Evolutionary conservation across 2,888 invertebrate species (phyloP), one percentile per base, ranked within the genome.

Genomic region (Sarcophaga subvicina): DNA sequence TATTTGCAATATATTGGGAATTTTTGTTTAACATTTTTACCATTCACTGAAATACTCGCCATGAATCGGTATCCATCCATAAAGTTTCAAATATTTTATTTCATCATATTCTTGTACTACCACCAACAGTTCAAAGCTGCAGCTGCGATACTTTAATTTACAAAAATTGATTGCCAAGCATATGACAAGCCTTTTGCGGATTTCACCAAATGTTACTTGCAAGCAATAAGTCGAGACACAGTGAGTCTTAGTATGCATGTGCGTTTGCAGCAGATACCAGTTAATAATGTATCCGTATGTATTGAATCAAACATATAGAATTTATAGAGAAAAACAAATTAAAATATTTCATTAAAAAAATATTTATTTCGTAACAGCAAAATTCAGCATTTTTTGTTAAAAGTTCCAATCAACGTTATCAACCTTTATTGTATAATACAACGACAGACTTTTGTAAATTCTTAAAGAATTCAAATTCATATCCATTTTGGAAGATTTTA

Each of bases 401-500:
- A 17, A 27, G 62, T 6, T 66, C 12, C 11, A 70, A n/a, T 14
- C 72, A 71, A 59, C 47, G 60, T 22, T 79, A 79, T 63, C 45
- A 22, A 12, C 47, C 12, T 1, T 70, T 79, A 11, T 17, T 79
- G 14, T 79, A 70, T 22, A 80, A 80, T 37, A 27, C 10, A 1
- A 59, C 79, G 0, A 0, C 37, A 0, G 45, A 80, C 22, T 71
- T 80, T 66, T 80, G 71, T 45, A 27, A 20, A 22, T 80, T 80
- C 45, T 2, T 49, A 1, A 64, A 22, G n/a, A 47, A 63, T 64
- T 4, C 64, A 8, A 71, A 64, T 71, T 37, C 17, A 2, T 71
- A n/a, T n/a, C 17, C 47, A 10, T 80, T 80, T 54, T 80, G 79
- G 79, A 80, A 80, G 37, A 63, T 64, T 20, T 20, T 14, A 17